A percentile compares a stretch with the other conserved stretches of the same genome.
Conservation (phyloP, 1,140 invertebrate genomes). For the Galleria mellonella region DNA sequence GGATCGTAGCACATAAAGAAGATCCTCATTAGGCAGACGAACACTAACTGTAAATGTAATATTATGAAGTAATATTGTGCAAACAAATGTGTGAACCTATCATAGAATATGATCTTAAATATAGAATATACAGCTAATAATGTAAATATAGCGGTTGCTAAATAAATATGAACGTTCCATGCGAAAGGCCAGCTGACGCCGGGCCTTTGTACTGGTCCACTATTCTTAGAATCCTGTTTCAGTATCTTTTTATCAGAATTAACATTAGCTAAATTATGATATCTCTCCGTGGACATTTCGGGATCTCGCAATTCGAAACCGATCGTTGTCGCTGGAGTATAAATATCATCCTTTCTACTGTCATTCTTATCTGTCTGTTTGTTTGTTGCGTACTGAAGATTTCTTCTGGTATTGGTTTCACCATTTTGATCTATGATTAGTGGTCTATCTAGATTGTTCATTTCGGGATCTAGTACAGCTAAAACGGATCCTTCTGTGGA, state of each 20-base stretch:
- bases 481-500: conserved; percentile 66
- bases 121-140: conserved; percentile 87
- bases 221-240: conserved; percentile 56
- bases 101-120: conserved; percentile 86
- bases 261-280: conserved; percentile 68
- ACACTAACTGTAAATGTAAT: conserved; percentile 85
- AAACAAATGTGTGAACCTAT: conserved; percentile 86
- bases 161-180: conserved; percentile 92
- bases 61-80: conserved; percentile 89
- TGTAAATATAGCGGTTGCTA: conserved; percentile 87
- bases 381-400: conserved; percentile 67
- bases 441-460: conserved; percentile 73
- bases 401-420: conserved; percentile 69
- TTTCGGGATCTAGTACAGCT: conserved; percentile 68
- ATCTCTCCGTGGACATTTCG: conserved; percentile 69
- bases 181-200: conserved; percentile 83
- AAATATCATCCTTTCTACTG: conserved; percentile 42
- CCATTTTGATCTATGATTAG: conserved; percentile 66
- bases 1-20: conserved; percentile 93
- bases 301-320: conserved; percentile 65
- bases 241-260: conserved; percentile 67
- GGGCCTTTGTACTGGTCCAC: conserved; percentile 43
- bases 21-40: conserved; percentile 86
- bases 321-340: conserved; percentile 55
- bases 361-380: conserved; percentile 51